Evolutionary conservation across 2,113 vertebrate genomes (phyloP), one percentile per base, ranked within the genome.

Genomic region (Origma solitaria): DNA sequence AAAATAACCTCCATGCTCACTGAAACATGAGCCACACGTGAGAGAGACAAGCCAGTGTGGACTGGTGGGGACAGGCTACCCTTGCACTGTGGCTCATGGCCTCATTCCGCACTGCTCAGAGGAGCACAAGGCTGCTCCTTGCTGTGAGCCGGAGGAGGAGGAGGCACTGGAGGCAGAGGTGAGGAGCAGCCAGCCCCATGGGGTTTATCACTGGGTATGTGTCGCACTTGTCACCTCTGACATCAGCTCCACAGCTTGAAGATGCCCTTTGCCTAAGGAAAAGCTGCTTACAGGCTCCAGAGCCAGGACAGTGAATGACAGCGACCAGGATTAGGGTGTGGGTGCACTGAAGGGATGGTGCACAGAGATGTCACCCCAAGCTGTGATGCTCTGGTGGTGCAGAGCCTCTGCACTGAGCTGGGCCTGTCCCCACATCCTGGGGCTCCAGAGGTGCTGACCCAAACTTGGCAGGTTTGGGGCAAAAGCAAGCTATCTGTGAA

Each of bases 241-340:
- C 58, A 69, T 25, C 75, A 88, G 53, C 50, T 45, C 31, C 35
- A 1, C 42, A 45, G 53, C 45, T 76, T 53, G 50, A 86, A 90
- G 82, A 57, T 61, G n/a, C 72, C 50, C 30, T 47, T 92, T 65
- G 24, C 53, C 66, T 33, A 72, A 72, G 44, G 66, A 82, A 75
- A 76, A 88, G 65, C 40, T 20, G 13, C n/a, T 62, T n/a, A 21
- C 4, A 25, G 40, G 58, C 31, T 80, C 13, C 23, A 7, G n/a
- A 44, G 11, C 6, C 21, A 10, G 35, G 30, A 8, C 5, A 22
- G 37, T 15, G 71, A 85, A 19, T 0, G 11, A 33, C 60, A 65
- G 37, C 0, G 0, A 18, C 40, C 42, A 3, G 10, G 30, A 5
- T 0, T 2, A 1, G 44, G 40, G 16, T 11, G 37, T 15, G 10